A percentile compares a stretch with the other conserved stretches of the same genome.
Conservation (phyloP, 2,888 invertebrate species). For the Didymodactylos carnosus region DNA sequence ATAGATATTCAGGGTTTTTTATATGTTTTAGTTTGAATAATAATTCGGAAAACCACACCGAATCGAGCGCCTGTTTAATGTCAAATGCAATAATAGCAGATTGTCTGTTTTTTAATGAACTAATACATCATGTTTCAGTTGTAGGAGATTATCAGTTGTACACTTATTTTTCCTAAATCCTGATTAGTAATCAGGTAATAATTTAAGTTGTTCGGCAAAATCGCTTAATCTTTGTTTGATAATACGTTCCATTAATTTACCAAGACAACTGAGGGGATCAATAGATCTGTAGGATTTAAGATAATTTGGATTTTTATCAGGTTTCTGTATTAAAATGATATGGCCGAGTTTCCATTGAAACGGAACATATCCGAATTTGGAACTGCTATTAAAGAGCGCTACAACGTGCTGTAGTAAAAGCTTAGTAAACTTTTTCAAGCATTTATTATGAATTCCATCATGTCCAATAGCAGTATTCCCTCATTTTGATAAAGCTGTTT, state of each 20-base stretch:
- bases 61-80: no score
- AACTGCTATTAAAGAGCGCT: neutral
- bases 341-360: slow-evolving; percentile 5
- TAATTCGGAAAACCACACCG: no score
- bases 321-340: slow-evolving; percentile 4
- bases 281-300: slow-evolving; percentile 1
- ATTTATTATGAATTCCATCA: slow-evolving; percentile 1
- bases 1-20: no score
- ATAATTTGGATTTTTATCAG: neutral
- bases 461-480: neutral
- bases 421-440: neutral
- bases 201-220: no score
- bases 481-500: no score
- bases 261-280: neutral
- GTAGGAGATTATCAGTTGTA: no score
- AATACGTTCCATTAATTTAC: neutral
- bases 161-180: no score
- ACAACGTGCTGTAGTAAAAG: neutral
- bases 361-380: slow-evolving; percentile 1
- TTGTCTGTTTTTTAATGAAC: no score
- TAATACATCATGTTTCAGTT: no score
- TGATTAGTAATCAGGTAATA: no score
- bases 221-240: neutral
- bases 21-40: no score
- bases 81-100: no score